phyloP scores from a whole-genome alignment of 2,888 invertebrate genomes.

The Ochropacha duplaris region DNA sequence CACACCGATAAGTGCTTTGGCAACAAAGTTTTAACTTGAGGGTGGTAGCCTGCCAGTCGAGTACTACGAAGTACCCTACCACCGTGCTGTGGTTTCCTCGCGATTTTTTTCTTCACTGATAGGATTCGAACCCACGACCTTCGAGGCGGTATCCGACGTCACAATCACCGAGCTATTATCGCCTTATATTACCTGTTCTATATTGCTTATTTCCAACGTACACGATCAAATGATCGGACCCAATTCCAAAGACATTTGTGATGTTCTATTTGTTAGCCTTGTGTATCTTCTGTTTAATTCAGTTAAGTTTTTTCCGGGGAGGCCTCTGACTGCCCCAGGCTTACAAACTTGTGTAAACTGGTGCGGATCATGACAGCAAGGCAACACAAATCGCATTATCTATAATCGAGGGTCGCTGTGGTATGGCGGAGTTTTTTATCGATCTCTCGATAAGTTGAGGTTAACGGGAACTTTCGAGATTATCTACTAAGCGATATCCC shows the following conservation, averaged over 20 bases:
- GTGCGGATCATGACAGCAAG: slow-evolving; percentile 53
- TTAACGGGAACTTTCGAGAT: slow-evolving; percentile 16
- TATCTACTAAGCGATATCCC: slow-evolving; percentile 2
- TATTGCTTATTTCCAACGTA: not conserved
- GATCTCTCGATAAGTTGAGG: slow-evolving; percentile 1
- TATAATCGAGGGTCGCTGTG: slow-evolving; percentile 51
- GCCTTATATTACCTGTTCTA: not conserved
- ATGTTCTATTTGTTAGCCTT: not conserved
- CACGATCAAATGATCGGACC: not conserved
- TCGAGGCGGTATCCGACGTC: too few species aligned
- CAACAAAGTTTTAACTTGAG: too few species aligned
- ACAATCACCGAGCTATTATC: too few species aligned
- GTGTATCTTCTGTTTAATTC: slow-evolving; percentile 4
- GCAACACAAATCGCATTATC: slow-evolving; percentile 71
- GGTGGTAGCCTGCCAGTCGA: too few species aligned
- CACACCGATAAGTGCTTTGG: too few species aligned
- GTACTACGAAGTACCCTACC: too few species aligned
- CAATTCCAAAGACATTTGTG: not conserved
- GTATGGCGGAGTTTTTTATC: slow-evolving; percentile 16
- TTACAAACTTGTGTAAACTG: slow-evolving; percentile 51
- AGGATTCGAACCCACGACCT: too few species aligned
- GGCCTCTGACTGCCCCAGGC: slow-evolving; percentile 17
- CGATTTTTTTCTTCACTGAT: too few species aligned
- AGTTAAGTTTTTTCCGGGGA: slow-evolving; percentile 6
- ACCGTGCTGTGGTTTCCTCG: too few species aligned